Percentiles rank a stretch among this genome's conserved stretches.
Conservation (phyloP, 2,797 vertebrate genomes). For the Siniperca scherzeri region DNA sequence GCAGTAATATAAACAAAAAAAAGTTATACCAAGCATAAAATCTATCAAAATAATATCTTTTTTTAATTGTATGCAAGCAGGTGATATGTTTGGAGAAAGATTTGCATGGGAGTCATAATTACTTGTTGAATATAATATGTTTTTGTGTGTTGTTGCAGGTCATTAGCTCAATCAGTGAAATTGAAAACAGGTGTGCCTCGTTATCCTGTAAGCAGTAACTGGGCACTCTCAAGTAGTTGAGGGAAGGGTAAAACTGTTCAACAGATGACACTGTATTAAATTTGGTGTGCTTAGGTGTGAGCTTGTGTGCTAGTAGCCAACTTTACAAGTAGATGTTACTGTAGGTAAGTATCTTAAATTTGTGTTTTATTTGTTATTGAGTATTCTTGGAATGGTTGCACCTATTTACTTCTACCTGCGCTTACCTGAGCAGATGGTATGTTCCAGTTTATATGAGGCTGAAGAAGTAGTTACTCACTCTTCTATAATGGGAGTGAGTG, state of each 20-base stretch:
- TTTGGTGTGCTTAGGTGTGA: not conserved
- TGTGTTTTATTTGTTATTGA: not conserved
- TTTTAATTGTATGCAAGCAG: not conserved
- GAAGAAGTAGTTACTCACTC: not conserved
- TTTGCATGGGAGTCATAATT: not conserved
- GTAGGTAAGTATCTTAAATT: not conserved
- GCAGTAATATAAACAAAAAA: not conserved
- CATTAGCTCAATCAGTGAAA: conserved; percentile 1
- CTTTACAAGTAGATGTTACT: not conserved
- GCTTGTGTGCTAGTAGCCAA: not conserved
- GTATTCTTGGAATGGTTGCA: not conserved
- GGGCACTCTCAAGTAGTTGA: not conserved
- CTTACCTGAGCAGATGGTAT: not conserved
- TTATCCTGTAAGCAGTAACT: not conserved
- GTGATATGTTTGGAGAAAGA: not conserved
- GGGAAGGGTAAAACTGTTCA: not conserved
- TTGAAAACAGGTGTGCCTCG: not conserved
- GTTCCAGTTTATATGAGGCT: not conserved
- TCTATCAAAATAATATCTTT: not conserved
- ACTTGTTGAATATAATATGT: not conserved
- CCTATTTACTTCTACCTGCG: not conserved
- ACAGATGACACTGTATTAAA: not conserved
- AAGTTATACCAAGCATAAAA: too few species aligned
- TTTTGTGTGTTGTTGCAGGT: not conserved
- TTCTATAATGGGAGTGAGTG: not conserved